Evolutionary conservation across 2,888 invertebrate genomes (phyloP).

Genomic region (Zaprionus obscuricornis): DNA sequence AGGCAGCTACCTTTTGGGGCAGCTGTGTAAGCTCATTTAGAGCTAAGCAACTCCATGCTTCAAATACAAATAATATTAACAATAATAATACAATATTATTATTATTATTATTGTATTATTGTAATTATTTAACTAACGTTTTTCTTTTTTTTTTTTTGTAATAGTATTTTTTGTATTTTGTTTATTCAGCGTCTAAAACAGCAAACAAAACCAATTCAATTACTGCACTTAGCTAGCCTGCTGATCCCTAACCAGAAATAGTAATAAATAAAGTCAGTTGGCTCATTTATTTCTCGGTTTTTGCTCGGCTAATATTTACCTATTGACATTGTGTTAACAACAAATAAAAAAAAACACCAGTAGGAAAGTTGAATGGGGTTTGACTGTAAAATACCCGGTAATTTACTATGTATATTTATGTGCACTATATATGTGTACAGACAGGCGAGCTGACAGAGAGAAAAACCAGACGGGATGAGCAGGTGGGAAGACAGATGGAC

Average conservation of each 20-base stretch:
- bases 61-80: too few species aligned
- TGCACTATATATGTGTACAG: too few species aligned
- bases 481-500: too few species aligned
- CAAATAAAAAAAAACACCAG: too few species aligned
- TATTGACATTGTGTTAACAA: constrained; percentile 57
- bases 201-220: constrained; percentile 45
- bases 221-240: constrained; percentile 42
- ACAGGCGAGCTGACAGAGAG: too few species aligned
- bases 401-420: too few species aligned
- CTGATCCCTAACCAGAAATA: constrained; percentile 44
- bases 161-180: constrained; percentile 12
- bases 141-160: constrained; percentile 11
- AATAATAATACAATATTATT: constrained; percentile 26
- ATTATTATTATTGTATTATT: constrained; percentile 12
- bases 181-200: constrained; percentile 18
- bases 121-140: constrained; percentile 32
- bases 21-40: constrained; percentile 72
- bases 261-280: constrained; percentile 44
- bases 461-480: too few species aligned
- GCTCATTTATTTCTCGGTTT: constrained; percentile 40
- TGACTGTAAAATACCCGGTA: too few species aligned
- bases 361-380: too few species aligned
- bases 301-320: constrained; percentile 49
- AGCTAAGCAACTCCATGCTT: constrained; percentile 21
- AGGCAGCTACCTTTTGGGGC: constrained; percentile 14